Evolutionary conservation across 2,888 invertebrate genomes (phyloP).

Genomic region (Noctua fimbriata): DNA sequence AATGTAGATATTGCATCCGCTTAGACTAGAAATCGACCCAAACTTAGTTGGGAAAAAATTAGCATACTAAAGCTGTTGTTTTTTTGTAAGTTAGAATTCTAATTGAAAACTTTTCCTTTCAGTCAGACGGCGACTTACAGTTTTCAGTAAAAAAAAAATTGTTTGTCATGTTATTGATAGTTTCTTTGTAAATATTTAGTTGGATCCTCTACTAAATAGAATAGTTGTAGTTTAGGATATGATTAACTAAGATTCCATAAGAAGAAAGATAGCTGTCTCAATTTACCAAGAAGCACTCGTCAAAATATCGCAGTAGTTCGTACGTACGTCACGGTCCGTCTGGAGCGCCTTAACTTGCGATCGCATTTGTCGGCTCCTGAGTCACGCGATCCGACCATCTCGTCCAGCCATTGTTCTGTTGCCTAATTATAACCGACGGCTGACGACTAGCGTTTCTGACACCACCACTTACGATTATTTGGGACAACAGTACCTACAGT

Average conservation of each 20-base stretch:
- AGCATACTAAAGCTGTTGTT: too few relatives aligned
- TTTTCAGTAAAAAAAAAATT: background rate
- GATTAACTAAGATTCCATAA: background rate
- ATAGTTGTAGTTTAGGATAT: background rate
- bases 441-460: constrained; percentile 62
- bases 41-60: background rate
- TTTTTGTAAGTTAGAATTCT: background rate
- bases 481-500: background rate
- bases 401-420: constrained; percentile 66
- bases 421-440: constrained; percentile 74
- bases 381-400: constrained; percentile 80
- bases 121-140: background rate
- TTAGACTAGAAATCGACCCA: background rate
- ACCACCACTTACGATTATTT: constrained; percentile 63
- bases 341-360: constrained; percentile 36
- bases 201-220: background rate
- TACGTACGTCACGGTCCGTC: background rate
- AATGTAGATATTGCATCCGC: background rate
- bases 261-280: background rate
- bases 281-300: background rate
- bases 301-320: background rate
- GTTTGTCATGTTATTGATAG: background rate
- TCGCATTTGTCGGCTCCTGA: constrained; percentile 40
- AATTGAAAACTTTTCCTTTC: background rate
- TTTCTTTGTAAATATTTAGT: background rate